Percentiles rank a stretch among this genome's conserved stretches.
Conservation (phyloP, 2,113 vertebrate genomes). For the Hippotragus niger region DNA sequence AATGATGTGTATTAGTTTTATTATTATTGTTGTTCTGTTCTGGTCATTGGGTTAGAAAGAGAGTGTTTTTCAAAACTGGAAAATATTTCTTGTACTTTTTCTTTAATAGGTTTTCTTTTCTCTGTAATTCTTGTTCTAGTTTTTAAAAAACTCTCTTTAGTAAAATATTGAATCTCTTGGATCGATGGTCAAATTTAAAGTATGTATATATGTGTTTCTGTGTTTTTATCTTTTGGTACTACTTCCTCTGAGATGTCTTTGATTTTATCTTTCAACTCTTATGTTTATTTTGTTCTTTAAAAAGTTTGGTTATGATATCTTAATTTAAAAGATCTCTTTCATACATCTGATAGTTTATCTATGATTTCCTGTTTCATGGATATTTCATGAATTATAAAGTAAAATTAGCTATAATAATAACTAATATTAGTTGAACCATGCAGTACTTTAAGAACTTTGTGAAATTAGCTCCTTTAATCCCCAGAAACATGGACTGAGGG, state of each 20-base stretch:
- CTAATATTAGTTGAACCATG: constrained; percentile 20
- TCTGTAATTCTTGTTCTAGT: neutral
- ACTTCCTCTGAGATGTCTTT: neutral
- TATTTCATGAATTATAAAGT: neutral
- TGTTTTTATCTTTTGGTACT: neutral
- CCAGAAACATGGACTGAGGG: neutral
- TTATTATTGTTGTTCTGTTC: neutral
- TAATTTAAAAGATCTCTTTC: neutral
- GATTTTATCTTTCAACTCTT: neutral
- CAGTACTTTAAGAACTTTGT: constrained; percentile 30
- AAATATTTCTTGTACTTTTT: neutral
- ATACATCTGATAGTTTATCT: constrained; percentile 3
- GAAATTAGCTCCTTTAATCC: constrained; percentile 12
- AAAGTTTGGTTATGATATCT: neutral
- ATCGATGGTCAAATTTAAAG: neutral
- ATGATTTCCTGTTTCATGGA: neutral
- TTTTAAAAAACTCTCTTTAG: neutral
- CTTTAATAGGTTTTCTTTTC: neutral
- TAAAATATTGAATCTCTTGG: neutral
- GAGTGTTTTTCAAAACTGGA: neutral
- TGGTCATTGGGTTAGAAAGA: neutral
- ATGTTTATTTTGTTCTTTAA: constrained; percentile 28
- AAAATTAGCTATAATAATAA: neutral
- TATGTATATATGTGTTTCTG: neutral
- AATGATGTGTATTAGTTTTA: neutral